Evolutionary conservation across 2,888 invertebrate genomes (phyloP).

Genomic region (Pheosia tremula): DNA sequence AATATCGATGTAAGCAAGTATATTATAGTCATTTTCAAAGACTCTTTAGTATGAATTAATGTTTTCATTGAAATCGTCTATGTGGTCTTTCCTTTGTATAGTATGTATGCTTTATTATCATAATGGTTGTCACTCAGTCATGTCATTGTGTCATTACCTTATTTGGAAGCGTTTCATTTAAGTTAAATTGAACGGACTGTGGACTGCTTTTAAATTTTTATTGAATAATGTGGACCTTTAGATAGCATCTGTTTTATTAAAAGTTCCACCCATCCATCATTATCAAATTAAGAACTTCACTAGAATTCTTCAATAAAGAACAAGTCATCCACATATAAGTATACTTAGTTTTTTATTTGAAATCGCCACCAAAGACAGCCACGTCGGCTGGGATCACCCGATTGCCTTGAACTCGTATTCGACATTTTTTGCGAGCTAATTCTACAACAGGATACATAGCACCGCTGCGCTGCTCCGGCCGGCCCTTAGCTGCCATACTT

Average conservation of each 20-base stretch:
- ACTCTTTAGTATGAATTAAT: neutral
- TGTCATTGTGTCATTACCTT: neutral
- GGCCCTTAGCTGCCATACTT: conserved; percentile 66
- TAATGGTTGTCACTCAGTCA: conserved; percentile 8
- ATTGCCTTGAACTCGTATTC: conserved; percentile 80
- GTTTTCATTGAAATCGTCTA: neutral
- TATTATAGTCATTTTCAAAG: neutral
- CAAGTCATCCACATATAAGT: neutral
- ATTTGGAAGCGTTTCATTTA: neutral
- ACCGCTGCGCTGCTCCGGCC: conserved; percentile 30
- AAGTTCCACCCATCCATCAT: no score
- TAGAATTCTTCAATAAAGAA: conserved; percentile 2
- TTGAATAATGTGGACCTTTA: no score
- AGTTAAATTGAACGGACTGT: neutral
- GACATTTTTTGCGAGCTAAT: conserved; percentile 74
- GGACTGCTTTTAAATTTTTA: no score
- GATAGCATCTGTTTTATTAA: no score
- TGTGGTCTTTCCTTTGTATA: neutral
- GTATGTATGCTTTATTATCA: neutral
- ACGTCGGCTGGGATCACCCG: conserved; percentile 64
- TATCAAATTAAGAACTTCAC: neutral
- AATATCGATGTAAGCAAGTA: neutral
- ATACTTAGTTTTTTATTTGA: conserved; percentile 36
- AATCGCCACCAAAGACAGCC: conserved; percentile 24
- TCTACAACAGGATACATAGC: conserved; percentile 75